A percentile compares a stretch with the other conserved stretches of the same genome.
Conservation (phyloP, 2,113 vertebrate species). For the Mustelus asterias region DNA sequence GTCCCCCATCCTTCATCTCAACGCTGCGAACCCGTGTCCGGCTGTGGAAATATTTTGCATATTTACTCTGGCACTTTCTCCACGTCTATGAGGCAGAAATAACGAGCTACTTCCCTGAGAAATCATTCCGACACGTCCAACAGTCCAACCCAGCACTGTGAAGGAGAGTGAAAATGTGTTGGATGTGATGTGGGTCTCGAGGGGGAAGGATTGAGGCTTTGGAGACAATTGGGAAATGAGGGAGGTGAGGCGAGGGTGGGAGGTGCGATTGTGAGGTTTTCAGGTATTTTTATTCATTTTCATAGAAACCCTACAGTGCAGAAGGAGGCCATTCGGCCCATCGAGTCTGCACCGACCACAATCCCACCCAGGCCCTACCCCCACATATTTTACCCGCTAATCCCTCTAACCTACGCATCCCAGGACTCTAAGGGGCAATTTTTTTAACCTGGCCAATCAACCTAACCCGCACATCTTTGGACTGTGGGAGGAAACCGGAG, state of each 20-base stretch:
- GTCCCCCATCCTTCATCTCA: background rate
- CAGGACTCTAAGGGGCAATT: no score
- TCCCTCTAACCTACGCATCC: no score
- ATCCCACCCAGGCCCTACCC: no score
- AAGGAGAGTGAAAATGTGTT: background rate
- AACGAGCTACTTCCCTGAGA: background rate
- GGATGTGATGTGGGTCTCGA: background rate
- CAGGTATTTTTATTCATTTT: background rate
- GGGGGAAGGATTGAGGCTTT: background rate
- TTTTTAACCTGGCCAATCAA: no score
- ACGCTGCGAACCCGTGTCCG: background rate
- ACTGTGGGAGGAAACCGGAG: no score
- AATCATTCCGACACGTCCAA: background rate
- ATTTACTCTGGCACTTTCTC: background rate
- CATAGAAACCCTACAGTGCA: no score
- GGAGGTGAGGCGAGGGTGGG: background rate
- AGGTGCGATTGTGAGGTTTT: background rate
- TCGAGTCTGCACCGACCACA: no score
- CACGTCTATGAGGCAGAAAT: background rate
- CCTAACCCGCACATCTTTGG: no score
- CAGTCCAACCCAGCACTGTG: background rate
- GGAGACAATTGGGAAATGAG: no score
- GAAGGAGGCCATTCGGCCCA: no score
- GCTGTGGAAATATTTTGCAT: background rate
- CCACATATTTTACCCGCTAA: no score